Base-by-base conservation (phyloP, 2,113 vertebrate genomes). In the Microcebus murinus region DNA sequence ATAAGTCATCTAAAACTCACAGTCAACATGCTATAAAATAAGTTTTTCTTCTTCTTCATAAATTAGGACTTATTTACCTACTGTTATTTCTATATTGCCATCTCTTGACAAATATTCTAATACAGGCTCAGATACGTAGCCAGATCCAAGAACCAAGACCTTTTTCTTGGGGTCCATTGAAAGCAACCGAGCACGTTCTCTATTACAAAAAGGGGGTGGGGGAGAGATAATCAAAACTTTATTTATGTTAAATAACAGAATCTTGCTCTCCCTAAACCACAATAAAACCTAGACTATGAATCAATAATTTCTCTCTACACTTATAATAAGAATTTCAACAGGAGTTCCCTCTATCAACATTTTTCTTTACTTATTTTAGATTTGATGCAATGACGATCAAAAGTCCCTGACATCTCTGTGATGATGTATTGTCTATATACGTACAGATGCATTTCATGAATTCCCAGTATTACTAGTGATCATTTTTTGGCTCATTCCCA, bases 121-220 rank as follows among this genome's bases (percentile, higher is more conserved):
- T 3, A 99, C 99, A 18, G 99, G 99, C 18, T 98, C 99, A 50
- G 99, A 99, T 87, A 99, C 99, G 17, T 99, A 99, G 34, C 99
- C 99, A 36, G 99, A 99, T 29, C 99, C 99, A 0, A 99, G 99
- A 97, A 99, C 94, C 92, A 99, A 98, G 73, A 99, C 99, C 11
- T 98, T 99, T 98, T 99, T 99, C 98, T 99, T 99, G 42, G 94
- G 98, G 6, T 86, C 81, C 98, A 99, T 99, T 98, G 98, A 99
- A 97, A 99, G 91, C 9, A 98, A 99, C 97, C 99, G 99, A 65
- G 99, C 97, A 1, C 98, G 98, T 84, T 99, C 99, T 97, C 99
- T 99, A 98, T 84, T 57, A 23, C 50, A 42, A 57, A 74, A 57
- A 31, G 14, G 7, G 1, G 1, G 14, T 10, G 10, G 1, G 18